Evolutionary conservation across 2,113 vertebrate species (phyloP).

Genomic region (Motacilla alba): DNA sequence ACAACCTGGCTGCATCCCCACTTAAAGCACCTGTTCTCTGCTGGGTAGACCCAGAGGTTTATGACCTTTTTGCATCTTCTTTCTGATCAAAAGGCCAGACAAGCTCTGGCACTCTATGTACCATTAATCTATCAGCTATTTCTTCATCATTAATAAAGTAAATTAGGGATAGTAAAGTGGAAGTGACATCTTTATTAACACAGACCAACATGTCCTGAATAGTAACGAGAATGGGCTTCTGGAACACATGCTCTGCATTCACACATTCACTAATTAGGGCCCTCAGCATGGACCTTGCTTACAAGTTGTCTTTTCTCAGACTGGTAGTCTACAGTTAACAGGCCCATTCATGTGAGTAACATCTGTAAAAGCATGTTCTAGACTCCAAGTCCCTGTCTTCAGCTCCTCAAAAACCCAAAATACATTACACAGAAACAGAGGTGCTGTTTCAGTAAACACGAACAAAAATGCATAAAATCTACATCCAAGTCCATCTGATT

Average conservation of each 20-base stretch:
- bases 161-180: conserved; percentile 43
- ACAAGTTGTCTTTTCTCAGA: background rate
- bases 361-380: background rate
- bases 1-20: background rate
- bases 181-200: conserved; percentile 53
- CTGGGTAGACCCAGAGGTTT: background rate
- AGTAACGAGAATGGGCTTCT: background rate
- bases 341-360: background rate
- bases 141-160: conserved; percentile 54
- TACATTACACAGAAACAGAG: background rate
- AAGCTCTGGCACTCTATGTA: background rate
- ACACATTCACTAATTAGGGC: background rate
- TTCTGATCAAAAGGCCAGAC: conserved; percentile 15
- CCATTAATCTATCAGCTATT: conserved; percentile 34
- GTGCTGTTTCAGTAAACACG: background rate
- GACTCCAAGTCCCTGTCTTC: background rate
- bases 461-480: background rate
- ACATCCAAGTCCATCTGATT: background rate
- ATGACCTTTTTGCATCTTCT: background rate
- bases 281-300: background rate
- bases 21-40: background rate
- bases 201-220: conserved; percentile 6
- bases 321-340: background rate
- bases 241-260: conserved; percentile 1
- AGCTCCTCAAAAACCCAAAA: background rate